Evolutionary conservation across 2,888 invertebrate genomes (phyloP), one percentile per base, ranked within the genome.

Genomic region (Cataglyphis rosenhaueri): DNA sequence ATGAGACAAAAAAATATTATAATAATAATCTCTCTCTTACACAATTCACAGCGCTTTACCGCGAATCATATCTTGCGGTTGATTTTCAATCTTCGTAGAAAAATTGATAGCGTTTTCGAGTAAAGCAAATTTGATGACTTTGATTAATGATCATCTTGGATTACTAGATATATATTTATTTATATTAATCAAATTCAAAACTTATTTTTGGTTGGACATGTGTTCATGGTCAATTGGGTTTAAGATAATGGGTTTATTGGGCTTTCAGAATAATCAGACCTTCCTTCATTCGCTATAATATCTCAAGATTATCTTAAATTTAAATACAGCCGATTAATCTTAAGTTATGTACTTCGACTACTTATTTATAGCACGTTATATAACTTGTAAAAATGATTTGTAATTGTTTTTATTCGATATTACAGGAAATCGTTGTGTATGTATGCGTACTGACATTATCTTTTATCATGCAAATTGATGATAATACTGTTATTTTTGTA

Each of bases 291-390:
- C 35, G 35, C 35, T 35, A 35, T 35, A 9, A 44, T 61, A 79
- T 70, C 78, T 38, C 15, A 4, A 68, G 41, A 68, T 65, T 41
- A 78, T 57, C 55, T 35, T 21, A 9, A 66, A 0, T 4, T 32
- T 41, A 59, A 68, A 68, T n/a, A 55, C n/a, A 57, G 12, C 1
- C 9, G 66, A 66, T 78, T 76, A 59, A 78, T 78, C 32, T 44
- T 41, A 44, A 41, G 5, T 44, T 21, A 32, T 59, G 9, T n/a
- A 70, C 18, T 79, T 59, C 35, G 38, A 18, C 6, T 52, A 32
- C 18, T 5, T 57, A 41, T 15, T 59, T 41, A 21, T 29, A 15
- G 1, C 10, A 8, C 3, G 59, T 70, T 70, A 79, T 25, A 12
- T 70, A 79, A 79, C 15, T 41, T 21, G 9, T 9, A 12, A 29